A percentile compares a stretch with the other conserved stretches of the same genome.
Evolutionary conservation across 2,113 vertebrate genomes (phyloP).

Genomic region (Pseudopodoces humilis): DNA sequence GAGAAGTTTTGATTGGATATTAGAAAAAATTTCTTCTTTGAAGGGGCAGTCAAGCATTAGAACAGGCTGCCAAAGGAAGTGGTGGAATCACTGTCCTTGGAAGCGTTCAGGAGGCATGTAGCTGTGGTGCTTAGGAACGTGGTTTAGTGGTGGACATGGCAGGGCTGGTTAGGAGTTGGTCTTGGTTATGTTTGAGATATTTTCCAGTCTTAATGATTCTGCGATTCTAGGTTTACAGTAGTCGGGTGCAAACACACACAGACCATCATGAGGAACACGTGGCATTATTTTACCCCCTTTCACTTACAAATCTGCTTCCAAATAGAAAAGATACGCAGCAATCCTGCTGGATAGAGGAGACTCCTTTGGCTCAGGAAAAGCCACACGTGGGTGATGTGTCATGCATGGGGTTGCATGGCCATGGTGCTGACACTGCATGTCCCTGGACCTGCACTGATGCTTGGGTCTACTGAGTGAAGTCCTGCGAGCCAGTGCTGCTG

Average conservation of each 20-base stretch:
- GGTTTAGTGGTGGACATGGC: not conserved
- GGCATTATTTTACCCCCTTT: not conserved
- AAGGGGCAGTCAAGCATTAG: not conserved
- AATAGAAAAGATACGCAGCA: not conserved
- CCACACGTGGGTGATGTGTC: accelerated
- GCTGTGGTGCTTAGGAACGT: not conserved
- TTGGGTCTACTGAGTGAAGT: not conserved
- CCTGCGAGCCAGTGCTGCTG: not conserved
- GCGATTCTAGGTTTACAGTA: not conserved
- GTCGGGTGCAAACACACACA: not conserved
- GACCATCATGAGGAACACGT: not conserved
- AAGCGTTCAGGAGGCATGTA: not conserved
- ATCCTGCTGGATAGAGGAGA: not conserved
- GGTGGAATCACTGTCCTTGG: not conserved
- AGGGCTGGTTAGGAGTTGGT: not conserved
- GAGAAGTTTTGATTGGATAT: not conserved
- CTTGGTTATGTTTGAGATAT: not conserved
- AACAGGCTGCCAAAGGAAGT: not conserved
- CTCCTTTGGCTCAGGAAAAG: not conserved
- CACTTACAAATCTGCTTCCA: not conserved
- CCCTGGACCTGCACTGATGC: not conserved
- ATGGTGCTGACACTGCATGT: not conserved
- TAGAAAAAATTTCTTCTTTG: not conserved
- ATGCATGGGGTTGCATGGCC: accelerated
- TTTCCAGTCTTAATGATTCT: not conserved